These are phyloP conservation scores for Knipowitschia caucasica DNA, from an alignment of 2,797 vertebrate species.

Conservation along the genomic window DNA sequence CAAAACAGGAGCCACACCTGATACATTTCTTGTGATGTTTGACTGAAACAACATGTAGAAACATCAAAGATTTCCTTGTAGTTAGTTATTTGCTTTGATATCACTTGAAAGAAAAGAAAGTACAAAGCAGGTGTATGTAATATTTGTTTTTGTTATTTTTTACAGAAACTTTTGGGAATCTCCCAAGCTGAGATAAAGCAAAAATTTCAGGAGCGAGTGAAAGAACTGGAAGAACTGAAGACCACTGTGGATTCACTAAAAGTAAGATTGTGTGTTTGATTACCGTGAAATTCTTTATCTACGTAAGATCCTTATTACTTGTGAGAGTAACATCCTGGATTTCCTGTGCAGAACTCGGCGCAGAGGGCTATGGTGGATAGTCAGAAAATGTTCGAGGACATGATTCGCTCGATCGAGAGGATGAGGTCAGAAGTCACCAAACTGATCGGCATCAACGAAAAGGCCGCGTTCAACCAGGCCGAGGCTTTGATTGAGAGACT, in stretches of 20 bases:
- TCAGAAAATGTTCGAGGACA: constrained; percentile 83
- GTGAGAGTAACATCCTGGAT: constrained; percentile 16
- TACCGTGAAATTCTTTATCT: neutral
- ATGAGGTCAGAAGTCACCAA: constrained; percentile 82
- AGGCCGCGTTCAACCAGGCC: constrained; percentile 78
- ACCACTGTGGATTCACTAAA: constrained; percentile 79
- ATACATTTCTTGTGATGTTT: constrained; percentile 6
- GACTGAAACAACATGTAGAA: constrained; percentile 1
- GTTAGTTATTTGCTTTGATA: constrained; percentile 5
- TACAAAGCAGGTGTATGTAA: constrained; percentile 15
- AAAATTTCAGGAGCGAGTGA: constrained; percentile 80
- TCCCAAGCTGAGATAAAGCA: constrained; percentile 79
- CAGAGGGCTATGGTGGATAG: constrained; percentile 81
- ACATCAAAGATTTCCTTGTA: neutral
- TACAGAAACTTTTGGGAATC: constrained; percentile 81
- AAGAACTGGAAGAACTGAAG: constrained; percentile 81
- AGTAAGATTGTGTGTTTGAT: constrained; percentile 40
- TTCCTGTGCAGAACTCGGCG: constrained; percentile 70
- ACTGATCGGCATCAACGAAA: constrained; percentile 82
- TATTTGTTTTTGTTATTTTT: constrained; percentile 11
- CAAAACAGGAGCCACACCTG: neutral
- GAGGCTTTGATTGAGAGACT: constrained; percentile 80
- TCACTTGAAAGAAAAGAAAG: constrained; percentile 16
- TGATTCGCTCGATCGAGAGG: constrained; percentile 81
- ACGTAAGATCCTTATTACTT: neutral